Base-by-base conservation (phyloP, 2,797 vertebrate species). In the Clarias platycephalus region DNA sequence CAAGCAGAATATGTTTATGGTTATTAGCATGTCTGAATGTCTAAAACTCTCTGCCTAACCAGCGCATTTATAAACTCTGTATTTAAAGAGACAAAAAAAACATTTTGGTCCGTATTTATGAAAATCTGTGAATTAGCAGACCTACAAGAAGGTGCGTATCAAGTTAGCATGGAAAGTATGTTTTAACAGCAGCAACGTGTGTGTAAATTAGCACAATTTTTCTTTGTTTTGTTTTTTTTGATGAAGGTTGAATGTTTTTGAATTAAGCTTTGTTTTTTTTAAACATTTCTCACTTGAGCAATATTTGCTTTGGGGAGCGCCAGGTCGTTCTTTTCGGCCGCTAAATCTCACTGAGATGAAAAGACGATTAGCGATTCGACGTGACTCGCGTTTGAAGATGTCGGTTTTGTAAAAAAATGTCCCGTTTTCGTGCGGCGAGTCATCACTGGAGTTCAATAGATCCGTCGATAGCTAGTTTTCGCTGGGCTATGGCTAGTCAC, bases 281-380 rank as follows among this genome's bases (percentile, higher is more conserved):
- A 22, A 37, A 9, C 22, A 58, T 34, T 13, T 12, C 60, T 44
- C 37, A 44, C 40, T 44, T 16, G 22, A 63, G 60, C 53, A 66
- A 66, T 66, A 24, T 80, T 80, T 55, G 63, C 44, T 67, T 57
- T 81, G 64, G 26, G 44, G 63, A 15, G 49, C 12, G 3, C 20
- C 13, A 26, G 58, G 79, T 81, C 49, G 62, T 84, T 80, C 85
- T 62, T 74, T 58, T 71, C 24, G 58, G 76, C 49, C 40, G 62
- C 83, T 86, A 84, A 86, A 86, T 89, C 81, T 81, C 82, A 28
- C 71, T 18, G 78, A 76, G 85, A 89, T 85, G 86, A 88, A 88
- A 88, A 85, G 81, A 70, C 75, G 81, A 85, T 88, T 80, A 84
- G 85, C 60, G 71, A 20, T 87, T 78, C 26, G n/a, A 63, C 5